Base-by-base conservation (phyloP, 2,113 vertebrate genomes). In the Sphyrna mokarran region DNA sequence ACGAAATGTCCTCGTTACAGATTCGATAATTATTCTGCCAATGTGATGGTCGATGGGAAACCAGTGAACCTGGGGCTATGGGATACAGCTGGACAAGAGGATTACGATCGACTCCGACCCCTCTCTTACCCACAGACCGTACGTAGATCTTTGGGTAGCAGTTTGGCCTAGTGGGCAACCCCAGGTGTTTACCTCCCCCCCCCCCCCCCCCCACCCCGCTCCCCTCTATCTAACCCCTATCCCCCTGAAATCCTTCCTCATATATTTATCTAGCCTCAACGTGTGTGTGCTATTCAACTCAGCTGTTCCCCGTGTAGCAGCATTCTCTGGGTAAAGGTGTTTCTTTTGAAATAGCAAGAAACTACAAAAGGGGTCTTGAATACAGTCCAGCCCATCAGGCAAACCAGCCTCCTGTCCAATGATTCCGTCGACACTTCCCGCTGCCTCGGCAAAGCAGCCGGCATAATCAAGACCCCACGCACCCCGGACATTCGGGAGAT, bases 11-110 rank as follows among this genome's bases (percentile, higher is more conserved):
- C 61, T 54, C 3, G 33, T 66, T 40, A 5, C 96, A 98, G 98
- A 93, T 98, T 98, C 2, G 98, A 98, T 97, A 98, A 98, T 96
- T 98, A 98, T 83, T 98, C 98, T 0, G 98, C 98, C 96, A 98
- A 98, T 0, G 98, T 98, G 96, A 98, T 98, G 98, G 98, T 98
- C 96, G 98, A 98, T 97, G 98, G 98, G 97, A 98, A 98, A 95
- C 98, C 98, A 0, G 98, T 98, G 96, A 98, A 98, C 95, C 96
- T 98, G 97, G 98, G 98, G 0, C 97, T 98, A 0, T 98, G 98
- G 98, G 98, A 99, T 96, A 99, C 98, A 3, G 98, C 98, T 0
- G 98, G 98, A 95, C 98, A 99, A 96, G 98, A 99, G 83, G 98
- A 99, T 96, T 99, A 99, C 0, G 98, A 99, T 97, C 97, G 98